These are phyloP conservation scores for Carlito syrichta DNA, from an alignment of 2,113 vertebrate genomes.

Conservation along the genomic window DNA sequence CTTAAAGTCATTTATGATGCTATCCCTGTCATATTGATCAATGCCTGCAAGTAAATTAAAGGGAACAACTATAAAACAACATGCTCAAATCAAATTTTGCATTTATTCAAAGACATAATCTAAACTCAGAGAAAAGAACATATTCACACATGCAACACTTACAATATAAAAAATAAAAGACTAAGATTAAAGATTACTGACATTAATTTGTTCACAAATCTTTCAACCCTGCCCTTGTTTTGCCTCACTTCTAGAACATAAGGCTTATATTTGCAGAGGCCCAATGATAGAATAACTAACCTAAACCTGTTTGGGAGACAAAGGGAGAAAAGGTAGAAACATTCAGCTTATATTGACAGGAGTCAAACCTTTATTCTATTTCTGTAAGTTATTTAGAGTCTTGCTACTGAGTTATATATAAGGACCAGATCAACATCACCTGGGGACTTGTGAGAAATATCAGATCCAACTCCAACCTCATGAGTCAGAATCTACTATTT, in stretches of 20 bases:
- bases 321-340: not conserved
- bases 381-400: not conserved
- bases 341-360: not conserved
- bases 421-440: not conserved
- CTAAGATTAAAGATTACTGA: not conserved
- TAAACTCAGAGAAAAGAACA: not conserved
- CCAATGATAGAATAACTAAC: not conserved
- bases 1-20: constrained; percentile 99
- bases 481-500: no score
- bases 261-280: not conserved
- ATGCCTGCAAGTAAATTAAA: constrained; percentile 86
- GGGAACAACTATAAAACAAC: not conserved
- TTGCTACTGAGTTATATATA: not conserved
- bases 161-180: constrained; percentile 27
- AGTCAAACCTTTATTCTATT: not conserved
- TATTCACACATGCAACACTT: not conserved
- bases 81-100: not conserved
- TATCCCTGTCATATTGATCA: constrained; percentile 98
- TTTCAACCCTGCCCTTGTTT: not conserved
- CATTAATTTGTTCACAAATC: not conserved
- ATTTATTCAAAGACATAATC: constrained; percentile 23
- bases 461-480: no score
- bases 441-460: not conserved
- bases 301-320: not conserved
- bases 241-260: not conserved